These are phyloP conservation scores for Poeciliopsis retropinna DNA, from an alignment of 2,113 vertebrate genomes.

Conservation along the genomic window DNA sequence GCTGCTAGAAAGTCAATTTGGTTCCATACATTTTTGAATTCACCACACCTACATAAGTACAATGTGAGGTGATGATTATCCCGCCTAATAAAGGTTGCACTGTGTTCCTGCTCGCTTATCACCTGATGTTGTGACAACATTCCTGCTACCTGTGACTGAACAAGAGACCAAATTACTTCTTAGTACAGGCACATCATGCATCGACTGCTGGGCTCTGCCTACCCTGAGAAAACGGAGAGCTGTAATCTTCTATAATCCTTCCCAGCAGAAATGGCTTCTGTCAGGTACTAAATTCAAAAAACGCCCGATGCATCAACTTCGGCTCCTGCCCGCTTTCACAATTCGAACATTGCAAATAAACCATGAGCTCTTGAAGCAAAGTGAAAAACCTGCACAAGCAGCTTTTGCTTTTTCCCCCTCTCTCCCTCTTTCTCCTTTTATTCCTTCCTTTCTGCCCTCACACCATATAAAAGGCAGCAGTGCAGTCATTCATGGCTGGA, in stretches of 20 bases:
- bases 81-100: background rate
- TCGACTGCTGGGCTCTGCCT: slow-evolving; percentile 33
- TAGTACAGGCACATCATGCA: slow-evolving; percentile 19
- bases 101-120: slow-evolving; percentile 3
- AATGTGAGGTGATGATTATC: slow-evolving; percentile 1
- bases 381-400: background rate
- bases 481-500: slow-evolving; percentile 31
- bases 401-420: background rate
- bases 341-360: slow-evolving; percentile 24
- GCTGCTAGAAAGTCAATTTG: background rate
- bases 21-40: background rate
- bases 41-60: background rate
- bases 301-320: slow-evolving; percentile 2
- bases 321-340: slow-evolving; percentile 18
- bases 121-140: slow-evolving; percentile 5
- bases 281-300: slow-evolving; percentile 58
- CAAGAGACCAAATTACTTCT: slow-evolving; percentile 41
- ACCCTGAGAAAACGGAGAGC: slow-evolving; percentile 56
- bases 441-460: background rate
- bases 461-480: slow-evolving; percentile 7
- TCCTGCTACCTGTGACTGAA: slow-evolving; percentile 21
- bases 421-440: background rate
- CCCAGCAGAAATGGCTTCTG: slow-evolving; percentile 43
- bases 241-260: slow-evolving; percentile 66
- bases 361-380: background rate